A percentile compares a stretch with the other conserved stretches of the same genome.
Conservation (phyloP, 2,113 vertebrate genomes). For the Hydropotes inermis region DNA sequence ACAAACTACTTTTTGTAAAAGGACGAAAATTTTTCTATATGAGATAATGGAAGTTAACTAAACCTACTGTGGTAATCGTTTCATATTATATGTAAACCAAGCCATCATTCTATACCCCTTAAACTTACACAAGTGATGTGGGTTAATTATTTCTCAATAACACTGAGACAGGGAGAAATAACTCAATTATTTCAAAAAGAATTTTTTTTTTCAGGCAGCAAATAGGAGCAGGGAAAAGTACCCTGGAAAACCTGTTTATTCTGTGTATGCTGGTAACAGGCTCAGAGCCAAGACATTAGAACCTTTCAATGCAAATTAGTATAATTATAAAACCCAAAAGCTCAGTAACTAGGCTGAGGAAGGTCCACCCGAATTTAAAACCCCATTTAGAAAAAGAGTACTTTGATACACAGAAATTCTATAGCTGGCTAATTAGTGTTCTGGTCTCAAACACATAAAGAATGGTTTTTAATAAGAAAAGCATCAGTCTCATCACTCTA, state of each 20-base stretch:
- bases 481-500: not conserved
- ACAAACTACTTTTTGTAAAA: constrained; percentile 1
- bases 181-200: not conserved
- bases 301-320: not conserved
- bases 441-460: not conserved
- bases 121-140: not conserved
- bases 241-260: not conserved
- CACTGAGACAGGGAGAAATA: not conserved
- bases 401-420: not conserved
- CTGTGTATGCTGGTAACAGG: not conserved
- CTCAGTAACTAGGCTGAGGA: not conserved
- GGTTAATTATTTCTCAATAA: not conserved
- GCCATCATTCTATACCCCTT: not conserved
- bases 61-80: not conserved
- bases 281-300: not conserved
- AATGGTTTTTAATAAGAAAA: not conserved
- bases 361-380: not conserved
- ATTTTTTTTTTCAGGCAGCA: not conserved
- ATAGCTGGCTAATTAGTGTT: not conserved
- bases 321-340: not conserved
- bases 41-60: not conserved
- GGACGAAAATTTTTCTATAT: not conserved
- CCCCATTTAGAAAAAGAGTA: not conserved
- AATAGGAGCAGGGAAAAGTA: not conserved
- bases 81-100: not conserved